Conservation (phyloP, 2,113 vertebrate genomes). For the Columbina picui region DNA sequence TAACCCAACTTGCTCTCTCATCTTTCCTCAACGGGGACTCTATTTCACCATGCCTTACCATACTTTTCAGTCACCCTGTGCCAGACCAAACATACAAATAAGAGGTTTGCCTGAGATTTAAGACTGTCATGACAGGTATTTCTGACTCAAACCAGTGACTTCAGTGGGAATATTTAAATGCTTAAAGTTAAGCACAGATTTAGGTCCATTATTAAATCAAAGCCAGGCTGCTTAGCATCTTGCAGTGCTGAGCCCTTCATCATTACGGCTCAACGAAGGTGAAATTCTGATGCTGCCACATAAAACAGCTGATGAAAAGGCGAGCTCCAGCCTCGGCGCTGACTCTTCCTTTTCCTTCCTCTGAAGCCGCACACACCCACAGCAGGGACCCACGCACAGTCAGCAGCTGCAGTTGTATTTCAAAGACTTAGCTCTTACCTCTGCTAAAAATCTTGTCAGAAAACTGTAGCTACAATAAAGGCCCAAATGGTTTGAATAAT, state of each 20-base stretch:
- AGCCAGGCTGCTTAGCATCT: not conserved
- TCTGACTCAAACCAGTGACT: not conserved
- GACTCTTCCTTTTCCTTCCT: not conserved
- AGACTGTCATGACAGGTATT: not conserved
- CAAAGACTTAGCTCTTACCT: not conserved
- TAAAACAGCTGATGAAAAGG: not conserved
- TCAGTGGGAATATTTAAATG: not conserved
- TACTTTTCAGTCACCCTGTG: not conserved
- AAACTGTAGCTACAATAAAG: not conserved
- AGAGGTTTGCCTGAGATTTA: not conserved
- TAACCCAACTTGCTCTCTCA: not conserved
- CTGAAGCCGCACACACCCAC: not conserved
- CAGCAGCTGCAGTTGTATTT: not conserved
- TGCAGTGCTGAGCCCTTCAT: not conserved
- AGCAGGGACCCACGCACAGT: not conserved
- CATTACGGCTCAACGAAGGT: not conserved
- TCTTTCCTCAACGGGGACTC: not conserved
- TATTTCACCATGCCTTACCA: not conserved
- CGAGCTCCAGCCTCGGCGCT: not conserved
- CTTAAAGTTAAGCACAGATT: not conserved
- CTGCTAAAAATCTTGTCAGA: slow-evolving; percentile 9
- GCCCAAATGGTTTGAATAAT: not conserved
- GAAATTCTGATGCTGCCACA: not conserved
- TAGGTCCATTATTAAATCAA: not conserved
- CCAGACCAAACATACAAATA: not conserved